A percentile compares a stretch with the other conserved stretches of the same genome.
Evolutionary conservation across 64 coral and sea anemone species (phyloP).

Genomic region (Stichodactyla helianthus): DNA sequence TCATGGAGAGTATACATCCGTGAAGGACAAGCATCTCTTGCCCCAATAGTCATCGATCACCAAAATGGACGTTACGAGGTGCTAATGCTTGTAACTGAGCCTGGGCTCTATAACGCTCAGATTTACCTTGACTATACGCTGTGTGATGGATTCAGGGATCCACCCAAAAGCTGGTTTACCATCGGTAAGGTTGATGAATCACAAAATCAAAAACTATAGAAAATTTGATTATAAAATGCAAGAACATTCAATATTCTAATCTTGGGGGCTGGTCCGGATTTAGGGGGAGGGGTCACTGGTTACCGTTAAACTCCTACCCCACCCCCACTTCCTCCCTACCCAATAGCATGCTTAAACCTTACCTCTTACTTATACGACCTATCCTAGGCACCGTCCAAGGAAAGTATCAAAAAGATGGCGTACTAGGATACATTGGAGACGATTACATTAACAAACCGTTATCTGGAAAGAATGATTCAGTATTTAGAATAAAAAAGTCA

Average conservation of each 20-base stretch:
- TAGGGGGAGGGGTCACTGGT: too few species aligned
- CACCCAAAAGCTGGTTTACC: conserved; percentile 63
- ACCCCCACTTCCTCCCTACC: too few species aligned
- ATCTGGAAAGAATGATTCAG: too few species aligned
- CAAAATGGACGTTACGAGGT: conserved; percentile 73
- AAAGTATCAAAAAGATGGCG: conserved; percentile 31
- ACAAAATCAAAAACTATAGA: too few species aligned
- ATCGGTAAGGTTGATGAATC: conserved; percentile 28
- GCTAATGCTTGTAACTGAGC: conserved; percentile 48
- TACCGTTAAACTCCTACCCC: too few species aligned
- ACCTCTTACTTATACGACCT: too few species aligned
- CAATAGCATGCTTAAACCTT: too few species aligned
- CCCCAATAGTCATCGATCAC: conserved; percentile 57
- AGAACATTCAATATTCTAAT: too few species aligned
- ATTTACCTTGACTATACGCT: conserved; percentile 69
- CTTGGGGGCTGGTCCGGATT: too few species aligned
- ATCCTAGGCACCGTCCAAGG: neutral
- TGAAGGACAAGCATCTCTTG: conserved; percentile 77
- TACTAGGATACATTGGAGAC: conserved; percentile 65
- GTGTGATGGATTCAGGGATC: conserved; percentile 67
- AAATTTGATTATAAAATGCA: too few species aligned
- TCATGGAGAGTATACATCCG: conserved; percentile 74
- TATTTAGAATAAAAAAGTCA: too few species aligned
- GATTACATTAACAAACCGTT: conserved; percentile 46
- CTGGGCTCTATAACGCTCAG: conserved; percentile 55